These are phyloP conservation scores for Caenorhabditis sp. DNA, from an alignment of 2,888 invertebrate species.

Conservation along the genomic window DNA sequence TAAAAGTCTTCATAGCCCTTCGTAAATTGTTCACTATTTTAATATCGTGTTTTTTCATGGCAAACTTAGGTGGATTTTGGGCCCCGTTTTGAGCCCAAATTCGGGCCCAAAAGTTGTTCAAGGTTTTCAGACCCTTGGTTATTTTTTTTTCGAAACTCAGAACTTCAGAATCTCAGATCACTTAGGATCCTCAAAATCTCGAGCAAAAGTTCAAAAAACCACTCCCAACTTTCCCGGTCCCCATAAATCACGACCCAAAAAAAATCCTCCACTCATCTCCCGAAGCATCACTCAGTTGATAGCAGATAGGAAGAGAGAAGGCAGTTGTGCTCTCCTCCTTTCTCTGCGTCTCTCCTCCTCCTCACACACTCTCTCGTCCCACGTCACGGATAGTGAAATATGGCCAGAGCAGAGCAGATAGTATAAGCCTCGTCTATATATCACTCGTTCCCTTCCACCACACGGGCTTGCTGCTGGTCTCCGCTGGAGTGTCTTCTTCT, in stretches of 20 bases:
- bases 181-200: no score
- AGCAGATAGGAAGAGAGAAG: slow-evolving; percentile 38
- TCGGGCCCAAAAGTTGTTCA: no score
- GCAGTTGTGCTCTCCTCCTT: neutral
- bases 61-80: no score
- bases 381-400: slow-evolving; percentile 42
- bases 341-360: slow-evolving; percentile 31
- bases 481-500: neutral
- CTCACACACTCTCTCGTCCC: slow-evolving; percentile 10
- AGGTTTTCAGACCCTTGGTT: neutral
- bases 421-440: slow-evolving; percentile 56
- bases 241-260: slow-evolving; percentile 10
- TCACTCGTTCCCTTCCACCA: slow-evolving; percentile 18
- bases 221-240: neutral
- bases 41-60: no score
- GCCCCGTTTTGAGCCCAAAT: no score
- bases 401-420: slow-evolving; percentile 55
- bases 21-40: no score
- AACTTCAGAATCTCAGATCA: neutral
- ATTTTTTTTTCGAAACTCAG: neutral
- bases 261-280: neutral
- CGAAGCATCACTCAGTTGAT: slow-evolving; percentile 33
- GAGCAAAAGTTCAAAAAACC: neutral
- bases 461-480: no score
- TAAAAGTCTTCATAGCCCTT: no score